Evolutionary conservation across 2,113 vertebrate genomes (phyloP), one percentile per base, ranked within the genome.

Genomic region (Condylura cristata): DNA sequence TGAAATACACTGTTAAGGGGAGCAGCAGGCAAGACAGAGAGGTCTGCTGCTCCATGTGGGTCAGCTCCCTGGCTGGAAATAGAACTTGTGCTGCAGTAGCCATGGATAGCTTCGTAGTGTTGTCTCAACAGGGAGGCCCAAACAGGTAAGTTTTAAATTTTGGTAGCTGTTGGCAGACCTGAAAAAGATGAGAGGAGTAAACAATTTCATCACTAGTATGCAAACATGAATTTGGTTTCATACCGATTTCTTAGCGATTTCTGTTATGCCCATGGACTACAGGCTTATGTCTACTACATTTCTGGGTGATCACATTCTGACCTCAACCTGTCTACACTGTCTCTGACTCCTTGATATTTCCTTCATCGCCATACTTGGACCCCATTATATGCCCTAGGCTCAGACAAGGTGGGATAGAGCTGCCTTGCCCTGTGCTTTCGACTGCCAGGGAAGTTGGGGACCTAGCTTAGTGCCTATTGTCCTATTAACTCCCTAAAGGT

Each of bases 181-280:
- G 30, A 82, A n/a, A 78, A 79, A 80, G 82, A 51, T 6, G 61
- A 83, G 56, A 34, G 44, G 53, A 46, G 16, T 3, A 75, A 51
- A 22, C 6, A 8, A 1, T 68, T 53, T 48, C 16, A 24, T 16
- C n/a, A 30, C 1, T 1, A 39, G 37, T 2, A 0, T 34, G 24
- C 37, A 53, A 30, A 8, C 0, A 17, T 32, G 81, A 39, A 61
- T 56, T 89, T 75, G 85, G 46, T 2, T n/a, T n/a, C 2, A 0
- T 16, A 0, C 30, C 4, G 53, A 20, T 20, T 22, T 56, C 53
- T 56, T 22, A 56, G 53, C 53, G n/a, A 56, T 22, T 20, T 56
- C 53, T 56, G 53, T 22, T 56, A 56, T 75, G 53, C 16, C 12
- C 11, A 2, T 30, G 44, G 86, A 30, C 44, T 16, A 0, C 5